Evolutionary conservation across 2,797 vertebrate species (phyloP), one percentile per base, ranked within the genome.

Genomic region (Pogoniulus pusillus): DNA sequence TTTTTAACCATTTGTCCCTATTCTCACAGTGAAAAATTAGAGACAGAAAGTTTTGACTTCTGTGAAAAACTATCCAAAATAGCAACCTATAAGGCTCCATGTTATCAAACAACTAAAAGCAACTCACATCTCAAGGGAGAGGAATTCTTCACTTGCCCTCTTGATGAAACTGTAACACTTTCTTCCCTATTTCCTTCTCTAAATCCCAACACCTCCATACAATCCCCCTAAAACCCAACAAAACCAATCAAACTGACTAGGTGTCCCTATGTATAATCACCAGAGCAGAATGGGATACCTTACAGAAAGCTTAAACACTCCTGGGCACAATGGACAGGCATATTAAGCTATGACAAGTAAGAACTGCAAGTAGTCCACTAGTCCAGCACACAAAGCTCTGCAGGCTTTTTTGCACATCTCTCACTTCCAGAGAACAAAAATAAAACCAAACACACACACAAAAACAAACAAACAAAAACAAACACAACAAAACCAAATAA

Each of bases 1-100:
- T 82, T 76, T 89, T 70, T 64, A 54, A 85, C 5, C 4, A 71
- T 12, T 59, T 30, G 4, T 91, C n/a, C 51, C 59, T 16, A n/a
- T 20, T 78, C 23, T 71, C 32, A 34, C 23, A 32, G 29, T 9
- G 2, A 45, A 51, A 68, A 69, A 4, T 23, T 41, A 62, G 43
- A 16, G 9, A 39, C 3, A 12, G 3, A 81, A 39, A 15, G 22
- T 76, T 45, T 63, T 53, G 0, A 41, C 23, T 60, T 62, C 30
- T 51, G 49, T 27, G 10, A 30, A 71, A 43, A 35, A 54, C 16
- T 16, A 3, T 5, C 14, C 32, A 4, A 81, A 70, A 63, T 10
- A 64, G 16, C 0, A 0, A 26, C 12, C 26, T 58, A 4, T 17
- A 14, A 70, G 34, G 37, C 51, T 35, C 41, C 6, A 37, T 35